A percentile compares a stretch with the other conserved stretches of the same genome.
These are phyloP conservation scores for Anguilla japonica DNA, from an alignment of 2,113 vertebrate species.

Conservation along the genomic window DNA sequence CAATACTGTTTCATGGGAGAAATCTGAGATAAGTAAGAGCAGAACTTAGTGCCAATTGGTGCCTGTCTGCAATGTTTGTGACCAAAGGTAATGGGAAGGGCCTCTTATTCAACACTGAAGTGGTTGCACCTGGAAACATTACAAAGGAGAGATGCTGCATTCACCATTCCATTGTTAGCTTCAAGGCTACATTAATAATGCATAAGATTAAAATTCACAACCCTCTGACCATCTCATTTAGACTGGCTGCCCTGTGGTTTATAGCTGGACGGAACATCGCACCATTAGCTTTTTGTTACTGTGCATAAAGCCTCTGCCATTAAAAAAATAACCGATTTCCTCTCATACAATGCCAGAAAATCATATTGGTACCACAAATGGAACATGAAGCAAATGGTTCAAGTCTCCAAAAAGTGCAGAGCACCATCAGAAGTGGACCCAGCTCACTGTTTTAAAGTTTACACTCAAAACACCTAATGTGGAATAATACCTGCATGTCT, in stretches of 20 bases:
- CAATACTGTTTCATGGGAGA: neutral
- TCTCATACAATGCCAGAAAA: neutral
- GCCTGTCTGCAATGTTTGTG: neutral
- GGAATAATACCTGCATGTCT: neutral
- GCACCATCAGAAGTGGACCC: neutral
- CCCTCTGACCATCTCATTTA: constrained; percentile 11
- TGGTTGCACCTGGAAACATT: constrained; percentile 65
- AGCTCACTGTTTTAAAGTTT: neutral
- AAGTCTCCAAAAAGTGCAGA: neutral
- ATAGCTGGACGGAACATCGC: neutral
- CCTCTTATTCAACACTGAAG: constrained; percentile 43
- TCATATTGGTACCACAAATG: neutral
- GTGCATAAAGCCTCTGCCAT: neutral
- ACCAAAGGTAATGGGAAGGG: neutral
- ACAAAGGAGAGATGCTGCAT: constrained; percentile 34
- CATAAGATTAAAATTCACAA: constrained; percentile 56
- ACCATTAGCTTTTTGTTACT: neutral
- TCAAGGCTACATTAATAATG: constrained; percentile 48
- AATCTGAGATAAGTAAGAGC: neutral
- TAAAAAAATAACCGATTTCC: neutral
- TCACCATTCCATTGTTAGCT: constrained; percentile 46
- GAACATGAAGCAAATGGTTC: neutral
- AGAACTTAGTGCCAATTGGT: neutral
- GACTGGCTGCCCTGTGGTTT: neutral
- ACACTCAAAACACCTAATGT: neutral